Percentiles rank a stretch among this genome's conserved stretches.
phyloP scores from a whole-genome alignment of 2,113 vertebrate species.

The Macaca fascicularis region DNA sequence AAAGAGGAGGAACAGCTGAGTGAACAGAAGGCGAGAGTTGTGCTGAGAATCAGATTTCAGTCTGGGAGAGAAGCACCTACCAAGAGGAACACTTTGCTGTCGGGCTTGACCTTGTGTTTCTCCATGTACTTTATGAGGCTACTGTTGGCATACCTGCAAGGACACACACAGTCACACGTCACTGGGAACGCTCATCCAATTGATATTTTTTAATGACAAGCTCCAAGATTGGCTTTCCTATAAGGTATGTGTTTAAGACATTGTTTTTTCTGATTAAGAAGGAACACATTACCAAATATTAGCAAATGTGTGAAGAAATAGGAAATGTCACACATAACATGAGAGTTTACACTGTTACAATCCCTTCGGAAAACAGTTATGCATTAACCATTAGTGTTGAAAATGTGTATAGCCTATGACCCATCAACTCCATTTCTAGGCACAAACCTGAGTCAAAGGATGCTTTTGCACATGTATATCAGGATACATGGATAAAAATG shows the following conservation, averaged over 20 bases:
- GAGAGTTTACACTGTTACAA: neutral
- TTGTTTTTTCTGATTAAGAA: conserved; percentile 19
- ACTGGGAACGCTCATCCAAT: neutral
- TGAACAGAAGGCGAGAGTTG: neutral
- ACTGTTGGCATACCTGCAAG: conserved; percentile 96
- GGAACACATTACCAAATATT: neutral
- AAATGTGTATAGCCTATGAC: neutral
- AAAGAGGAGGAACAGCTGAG: neutral
- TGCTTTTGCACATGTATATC: neutral
- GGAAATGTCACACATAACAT: neutral
- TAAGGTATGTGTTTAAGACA: neutral
- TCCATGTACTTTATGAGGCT: conserved; percentile 99
- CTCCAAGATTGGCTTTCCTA: neutral
- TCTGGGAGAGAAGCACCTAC: conserved; percentile 83
- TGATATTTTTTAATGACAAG: neutral
- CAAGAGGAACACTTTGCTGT: conserved; percentile 99
- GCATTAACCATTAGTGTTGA: neutral
- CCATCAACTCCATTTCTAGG: neutral
- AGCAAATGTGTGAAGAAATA: neutral
- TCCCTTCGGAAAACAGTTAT: conserved; percentile 4
- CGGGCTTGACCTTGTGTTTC: conserved; percentile 99
- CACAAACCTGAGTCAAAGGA: neutral
- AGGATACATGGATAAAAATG: neutral
- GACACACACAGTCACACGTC: conserved; percentile 63
- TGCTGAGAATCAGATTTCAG: neutral